Evolutionary conservation across 2,797 vertebrate species (phyloP), one percentile per base, ranked within the genome.

Genomic region (Cygnus olor): DNA sequence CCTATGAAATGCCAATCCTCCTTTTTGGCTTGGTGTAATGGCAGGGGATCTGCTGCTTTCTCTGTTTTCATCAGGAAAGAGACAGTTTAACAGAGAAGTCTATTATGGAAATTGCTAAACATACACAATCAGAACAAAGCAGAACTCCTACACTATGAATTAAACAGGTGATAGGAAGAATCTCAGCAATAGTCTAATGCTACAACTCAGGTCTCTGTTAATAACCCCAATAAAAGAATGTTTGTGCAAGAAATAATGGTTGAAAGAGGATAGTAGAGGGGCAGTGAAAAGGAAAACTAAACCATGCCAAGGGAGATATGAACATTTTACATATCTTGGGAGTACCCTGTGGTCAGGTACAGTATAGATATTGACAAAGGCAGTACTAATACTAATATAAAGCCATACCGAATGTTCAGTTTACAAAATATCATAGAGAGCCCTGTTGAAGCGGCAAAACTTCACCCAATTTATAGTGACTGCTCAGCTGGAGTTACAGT

Each of bases 321-420:
- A 60, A 76, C 24, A 14, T 79, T 88, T 71, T 71, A 65, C 14
- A 65, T 44, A 32, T 27, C 11, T 40, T 85, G n/a, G 28, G n/a
- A 64, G 7, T 20, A 80, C 11, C 38, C 69, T 73, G 47, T 57
- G 6, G 2, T 80, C 51, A 80, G 56, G 58, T 28, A 16, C 42
- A 58, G 42, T 44, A 80, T 70, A 81, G 30, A 42, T 44, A 70
- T 53, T 76, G 32, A 17, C 49, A 88, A 94, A 91, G 70, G 5
- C 36, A 88, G 45, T 53, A 38, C 28, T 51, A 51, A 91, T 80
- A 51, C 16, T 76, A 70, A 30, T 49, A 63, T 7, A 11, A n/a
- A 47, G 40, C 14, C n/a, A 38, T 60, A 64, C 22, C 42, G 20
- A 38, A 42, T 53, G 17, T 19, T 86, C 44, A 14, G 24, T 8